Evolutionary conservation across 2,113 vertebrate genomes (phyloP).

Genomic region (Aegotheles bennettii): DNA sequence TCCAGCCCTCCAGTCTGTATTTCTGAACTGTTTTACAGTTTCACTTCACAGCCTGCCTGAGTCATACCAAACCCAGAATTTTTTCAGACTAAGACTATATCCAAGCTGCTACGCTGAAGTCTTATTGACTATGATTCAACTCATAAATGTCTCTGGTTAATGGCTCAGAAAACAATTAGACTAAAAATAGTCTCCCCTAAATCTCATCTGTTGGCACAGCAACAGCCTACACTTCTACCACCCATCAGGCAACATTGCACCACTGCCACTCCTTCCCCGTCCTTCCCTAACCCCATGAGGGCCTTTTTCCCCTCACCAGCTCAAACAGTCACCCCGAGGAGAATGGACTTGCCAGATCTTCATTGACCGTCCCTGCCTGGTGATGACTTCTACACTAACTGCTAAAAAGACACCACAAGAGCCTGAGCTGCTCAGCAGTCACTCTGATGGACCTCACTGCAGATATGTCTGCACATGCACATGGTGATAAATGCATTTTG

Average conservation of each 20-base stretch:
- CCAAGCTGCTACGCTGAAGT: background rate
- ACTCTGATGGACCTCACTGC: background rate
- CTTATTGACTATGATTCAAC: background rate
- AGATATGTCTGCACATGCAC: background rate
- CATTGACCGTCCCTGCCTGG: background rate
- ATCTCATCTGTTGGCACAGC: background rate
- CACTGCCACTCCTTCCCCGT: background rate
- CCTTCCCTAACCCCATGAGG: background rate
- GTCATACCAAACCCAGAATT: background rate
- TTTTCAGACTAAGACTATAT: background rate
- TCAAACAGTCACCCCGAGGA: background rate
- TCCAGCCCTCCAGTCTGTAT: background rate
- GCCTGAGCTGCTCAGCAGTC: background rate
- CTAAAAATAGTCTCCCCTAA: background rate
- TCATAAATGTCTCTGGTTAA: background rate
- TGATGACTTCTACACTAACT: background rate
- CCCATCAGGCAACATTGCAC: accelerated
- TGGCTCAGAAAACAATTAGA: background rate
- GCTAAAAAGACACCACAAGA: background rate
- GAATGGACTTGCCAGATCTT: background rate
- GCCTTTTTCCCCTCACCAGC: background rate
- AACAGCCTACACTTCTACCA: background rate
- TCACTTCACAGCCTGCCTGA: background rate
- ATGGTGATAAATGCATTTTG: background rate
- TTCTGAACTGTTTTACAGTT: background rate